Evolutionary conservation across 2,797 vertebrate genomes (phyloP).

Genomic region (Chelmon rostratus): DNA sequence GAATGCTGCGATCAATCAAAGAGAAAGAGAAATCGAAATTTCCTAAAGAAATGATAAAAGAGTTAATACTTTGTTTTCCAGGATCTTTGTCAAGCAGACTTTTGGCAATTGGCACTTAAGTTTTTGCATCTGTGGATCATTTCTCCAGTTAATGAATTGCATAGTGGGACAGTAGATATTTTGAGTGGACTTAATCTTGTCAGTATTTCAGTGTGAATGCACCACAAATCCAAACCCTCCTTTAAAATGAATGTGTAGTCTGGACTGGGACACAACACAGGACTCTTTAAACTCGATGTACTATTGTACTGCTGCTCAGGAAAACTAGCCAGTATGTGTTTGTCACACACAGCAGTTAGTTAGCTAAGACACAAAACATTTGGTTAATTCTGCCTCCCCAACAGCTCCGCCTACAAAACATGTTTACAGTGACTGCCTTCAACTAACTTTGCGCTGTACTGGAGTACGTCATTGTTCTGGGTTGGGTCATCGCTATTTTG

Average conservation of each 20-base stretch:
- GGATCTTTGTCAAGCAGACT: neutral
- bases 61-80: constrained; percentile 2
- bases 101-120: neutral
- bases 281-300: neutral
- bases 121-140: constrained; percentile 19
- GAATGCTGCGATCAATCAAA: no score
- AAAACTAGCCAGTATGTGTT: neutral
- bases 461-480: constrained; percentile 4
- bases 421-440: neutral
- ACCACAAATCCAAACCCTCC: neutral
- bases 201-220: neutral
- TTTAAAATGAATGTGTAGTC: neutral
- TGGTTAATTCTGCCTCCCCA: neutral
- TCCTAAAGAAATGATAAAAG: neutral
- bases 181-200: no score
- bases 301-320: neutral
- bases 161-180: neutral
- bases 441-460: neutral
- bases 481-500: constrained; percentile 32
- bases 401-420: neutral
- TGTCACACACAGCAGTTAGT: neutral
- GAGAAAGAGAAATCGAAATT: neutral
- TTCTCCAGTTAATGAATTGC: neutral
- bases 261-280: neutral
- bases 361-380: neutral